These are phyloP conservation scores for Natator depressus DNA, from an alignment of 2,113 vertebrate genomes.

Conservation along the genomic window DNA sequence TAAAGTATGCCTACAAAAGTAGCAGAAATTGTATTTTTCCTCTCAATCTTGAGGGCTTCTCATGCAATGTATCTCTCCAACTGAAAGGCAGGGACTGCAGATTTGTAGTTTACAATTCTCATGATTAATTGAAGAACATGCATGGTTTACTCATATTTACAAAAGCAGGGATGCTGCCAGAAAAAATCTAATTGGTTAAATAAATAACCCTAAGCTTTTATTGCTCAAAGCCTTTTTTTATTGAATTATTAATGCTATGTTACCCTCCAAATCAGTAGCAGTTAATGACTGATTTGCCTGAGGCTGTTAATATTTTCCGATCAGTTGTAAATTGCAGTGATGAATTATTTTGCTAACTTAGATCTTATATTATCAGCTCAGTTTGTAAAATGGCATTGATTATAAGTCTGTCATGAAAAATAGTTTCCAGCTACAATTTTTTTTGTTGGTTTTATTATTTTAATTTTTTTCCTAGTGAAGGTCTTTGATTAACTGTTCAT, in stretches of 20 bases:
- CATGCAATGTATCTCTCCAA: not conserved
- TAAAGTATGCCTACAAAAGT: constrained; percentile 2
- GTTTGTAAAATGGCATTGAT: constrained; percentile 5
- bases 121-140: constrained; percentile 67
- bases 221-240: constrained; percentile 52
- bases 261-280: constrained; percentile 46
- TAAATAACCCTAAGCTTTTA: constrained; percentile 74
- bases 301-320: constrained; percentile 63
- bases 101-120: constrained; percentile 57
- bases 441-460: not conserved
- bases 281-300: constrained; percentile 69
- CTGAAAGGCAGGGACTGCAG: constrained; percentile 9
- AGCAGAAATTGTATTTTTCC: not conserved
- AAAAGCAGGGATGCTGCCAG: constrained; percentile 58
- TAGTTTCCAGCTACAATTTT: not conserved
- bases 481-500: not conserved
- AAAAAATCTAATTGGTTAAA: constrained; percentile 74
- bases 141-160: constrained; percentile 54
- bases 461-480: not conserved
- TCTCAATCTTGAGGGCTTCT: constrained; percentile 9
- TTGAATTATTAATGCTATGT: constrained; percentile 72
- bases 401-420: constrained; percentile 19
- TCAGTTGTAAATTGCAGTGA: constrained; percentile 47
- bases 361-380: constrained; percentile 29
- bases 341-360: constrained; percentile 42